Conservation (phyloP, 2,113 vertebrate species). For the Uropsilus gracilis region DNA sequence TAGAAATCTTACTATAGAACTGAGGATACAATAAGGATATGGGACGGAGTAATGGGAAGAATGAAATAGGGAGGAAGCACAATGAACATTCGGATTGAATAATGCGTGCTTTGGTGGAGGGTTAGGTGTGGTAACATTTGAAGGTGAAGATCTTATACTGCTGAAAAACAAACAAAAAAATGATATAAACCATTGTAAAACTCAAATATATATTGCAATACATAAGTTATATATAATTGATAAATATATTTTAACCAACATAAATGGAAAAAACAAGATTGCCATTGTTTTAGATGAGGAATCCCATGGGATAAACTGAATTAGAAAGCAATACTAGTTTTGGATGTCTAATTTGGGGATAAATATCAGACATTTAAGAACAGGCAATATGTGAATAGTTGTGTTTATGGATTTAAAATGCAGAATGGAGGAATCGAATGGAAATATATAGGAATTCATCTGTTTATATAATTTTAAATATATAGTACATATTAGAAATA, state of each 20-base stretch:
- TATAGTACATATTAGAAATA: constrained; percentile 5
- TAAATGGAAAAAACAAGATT: background rate
- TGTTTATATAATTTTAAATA: background rate
- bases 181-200: no score
- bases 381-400: background rate
- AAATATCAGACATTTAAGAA: background rate
- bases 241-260: background rate
- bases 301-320: background rate
- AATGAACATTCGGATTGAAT: no score
- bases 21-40: no score
- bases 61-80: no score
- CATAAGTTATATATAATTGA: no score
- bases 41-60: no score
- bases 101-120: no score
- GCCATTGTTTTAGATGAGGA: background rate
- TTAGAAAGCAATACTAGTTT: background rate
- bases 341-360: background rate
- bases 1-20: no score
- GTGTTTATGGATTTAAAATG: background rate
- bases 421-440: background rate
- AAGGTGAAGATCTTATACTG: no score
- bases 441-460: background rate
- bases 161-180: no score
- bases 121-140: no score
- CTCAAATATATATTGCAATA: no score